Evolutionary conservation across 1,140 invertebrate species (phyloP), one percentile per base, ranked within the genome.

Genomic region (Trissolcus basalis): DNA sequence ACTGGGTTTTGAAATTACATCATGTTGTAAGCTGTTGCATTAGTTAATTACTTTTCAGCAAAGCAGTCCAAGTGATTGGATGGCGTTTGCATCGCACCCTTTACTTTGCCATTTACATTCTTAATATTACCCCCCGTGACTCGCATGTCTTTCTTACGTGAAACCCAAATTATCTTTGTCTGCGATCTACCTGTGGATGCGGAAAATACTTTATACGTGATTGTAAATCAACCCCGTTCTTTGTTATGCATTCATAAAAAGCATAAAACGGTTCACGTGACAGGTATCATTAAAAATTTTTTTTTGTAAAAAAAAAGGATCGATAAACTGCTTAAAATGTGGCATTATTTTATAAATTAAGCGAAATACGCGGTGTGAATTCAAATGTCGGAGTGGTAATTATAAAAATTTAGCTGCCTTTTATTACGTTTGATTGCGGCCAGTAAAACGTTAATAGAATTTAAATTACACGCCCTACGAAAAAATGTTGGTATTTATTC

Each of bases 401-500:
- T 39, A 39, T 39, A 44, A 13, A 44, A n/a, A 12, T 12, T 44
- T 44, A 14, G n/a, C 6, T 8, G 36, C n/a, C 9, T 11, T 39
- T 2, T n/a, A 39, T 39, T 39, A 11, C n/a, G n/a, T 39, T 39
- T 39, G 36, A 39, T 39, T n/a, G n/a, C 19, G 19, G 19, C 19
- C 12, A 13, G 1, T 44, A 44, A 13, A 13, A 44, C 43, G 6
- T 44, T 44, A 14, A 44, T 44, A 44, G 12, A 44, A 44, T 44
- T 44, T 13, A 13, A 44, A 44, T 44, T n/a, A 14, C 7, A 13
- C 43, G 12, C 19, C 2, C 19, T 13, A 4, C 11, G n/a, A 14
- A 44, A 44, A 44, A 44, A 44, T 39, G 36, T 39, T 13, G 12
- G 43, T 13, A 44, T 44, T 44, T 44, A 44, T 44, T 44, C 13